Percentiles rank a stretch among this genome's conserved stretches.
Evolutionary conservation across 2,113 vertebrate species (phyloP).

Genomic region (Todiramphus chloris): DNA sequence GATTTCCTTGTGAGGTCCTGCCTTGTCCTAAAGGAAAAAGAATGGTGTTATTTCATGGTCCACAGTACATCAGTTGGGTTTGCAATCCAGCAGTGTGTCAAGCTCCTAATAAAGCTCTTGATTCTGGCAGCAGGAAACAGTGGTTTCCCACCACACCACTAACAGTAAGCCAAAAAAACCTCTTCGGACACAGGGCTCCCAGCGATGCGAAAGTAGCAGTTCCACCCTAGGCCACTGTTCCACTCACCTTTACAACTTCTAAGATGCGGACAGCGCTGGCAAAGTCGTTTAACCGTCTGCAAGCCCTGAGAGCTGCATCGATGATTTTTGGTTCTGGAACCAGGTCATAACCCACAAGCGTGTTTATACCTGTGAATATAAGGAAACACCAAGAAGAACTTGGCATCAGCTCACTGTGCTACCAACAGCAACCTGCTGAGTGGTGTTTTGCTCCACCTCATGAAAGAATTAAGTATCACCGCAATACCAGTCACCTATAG

Average conservation of each 20-base stretch:
- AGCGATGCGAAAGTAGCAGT: accelerated
- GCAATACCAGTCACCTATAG: accelerated
- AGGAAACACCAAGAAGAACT: background rate
- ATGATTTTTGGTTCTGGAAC: slow-evolving; percentile 98
- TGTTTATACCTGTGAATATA: slow-evolving; percentile 88
- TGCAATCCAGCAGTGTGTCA: accelerated
- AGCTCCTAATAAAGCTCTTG: background rate
- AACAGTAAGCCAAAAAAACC: background rate
- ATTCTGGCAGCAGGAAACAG: background rate
- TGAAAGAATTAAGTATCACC: background rate
- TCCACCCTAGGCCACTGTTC: background rate
- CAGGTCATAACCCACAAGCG: slow-evolving; percentile 92
- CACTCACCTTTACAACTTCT: slow-evolving; percentile 92
- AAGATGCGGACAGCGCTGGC: slow-evolving; percentile 94
- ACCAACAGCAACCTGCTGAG: background rate
- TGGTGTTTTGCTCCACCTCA: background rate
- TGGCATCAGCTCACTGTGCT: accelerated
- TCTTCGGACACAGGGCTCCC: background rate
- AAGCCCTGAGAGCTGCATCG: slow-evolving; percentile 92
- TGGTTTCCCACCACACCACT: background rate
- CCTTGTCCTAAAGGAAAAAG: slow-evolving; percentile 86
- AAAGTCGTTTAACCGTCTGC: slow-evolving; percentile 92
- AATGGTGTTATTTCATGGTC: background rate
- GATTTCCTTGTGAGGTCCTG: slow-evolving; percentile 94
- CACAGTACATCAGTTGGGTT: accelerated